Evolutionary conservation across 2,888 invertebrate species (phyloP).

Genomic region (Ormyrus nitidulus): DNA sequence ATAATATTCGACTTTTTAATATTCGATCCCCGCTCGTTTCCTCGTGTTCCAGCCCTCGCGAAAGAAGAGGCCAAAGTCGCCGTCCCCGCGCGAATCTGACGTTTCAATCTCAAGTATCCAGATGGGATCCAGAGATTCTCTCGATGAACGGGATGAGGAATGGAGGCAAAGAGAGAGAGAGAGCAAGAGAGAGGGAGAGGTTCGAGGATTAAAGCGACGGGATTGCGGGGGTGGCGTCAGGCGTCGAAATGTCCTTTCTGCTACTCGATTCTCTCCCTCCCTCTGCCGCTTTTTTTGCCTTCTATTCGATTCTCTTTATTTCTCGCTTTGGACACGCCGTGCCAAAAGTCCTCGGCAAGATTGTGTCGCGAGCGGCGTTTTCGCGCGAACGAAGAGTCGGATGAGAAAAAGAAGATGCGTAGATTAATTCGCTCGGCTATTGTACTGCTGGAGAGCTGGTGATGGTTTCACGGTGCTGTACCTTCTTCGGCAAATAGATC

Average conservation of each 20-base stretch:
- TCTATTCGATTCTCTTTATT: constrained; percentile 3
- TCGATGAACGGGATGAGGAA: constrained; percentile 50
- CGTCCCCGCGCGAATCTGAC: constrained; percentile 68
- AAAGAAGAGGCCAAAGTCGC: constrained; percentile 57
- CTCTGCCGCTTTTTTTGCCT: background rate
- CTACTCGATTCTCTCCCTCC: constrained; percentile 13
- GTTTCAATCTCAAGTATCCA: constrained; percentile 74
- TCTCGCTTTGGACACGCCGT: constrained; percentile 13
- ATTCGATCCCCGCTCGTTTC: constrained; percentile 59
- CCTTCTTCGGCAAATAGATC: too few species aligned
- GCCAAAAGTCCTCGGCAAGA: background rate
- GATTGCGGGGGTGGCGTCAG: constrained; percentile 10
- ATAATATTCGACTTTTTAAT: constrained; percentile 68
- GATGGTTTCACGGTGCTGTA: too few species aligned
- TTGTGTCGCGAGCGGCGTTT: constrained; percentile 7
- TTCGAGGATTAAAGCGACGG: constrained; percentile 42
- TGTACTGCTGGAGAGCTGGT: constrained; percentile 3
- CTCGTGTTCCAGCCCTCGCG: background rate
- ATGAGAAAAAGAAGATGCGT: background rate
- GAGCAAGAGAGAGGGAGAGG: background rate
- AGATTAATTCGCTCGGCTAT: constrained; percentile 20
- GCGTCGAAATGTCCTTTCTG: constrained; percentile 43
- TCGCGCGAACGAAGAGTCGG: background rate
- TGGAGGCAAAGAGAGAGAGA: background rate
- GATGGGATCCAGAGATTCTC: constrained; percentile 70